phyloP scores from a whole-genome alignment of 2,797 vertebrate species.

The Hydrophis major region DNA sequence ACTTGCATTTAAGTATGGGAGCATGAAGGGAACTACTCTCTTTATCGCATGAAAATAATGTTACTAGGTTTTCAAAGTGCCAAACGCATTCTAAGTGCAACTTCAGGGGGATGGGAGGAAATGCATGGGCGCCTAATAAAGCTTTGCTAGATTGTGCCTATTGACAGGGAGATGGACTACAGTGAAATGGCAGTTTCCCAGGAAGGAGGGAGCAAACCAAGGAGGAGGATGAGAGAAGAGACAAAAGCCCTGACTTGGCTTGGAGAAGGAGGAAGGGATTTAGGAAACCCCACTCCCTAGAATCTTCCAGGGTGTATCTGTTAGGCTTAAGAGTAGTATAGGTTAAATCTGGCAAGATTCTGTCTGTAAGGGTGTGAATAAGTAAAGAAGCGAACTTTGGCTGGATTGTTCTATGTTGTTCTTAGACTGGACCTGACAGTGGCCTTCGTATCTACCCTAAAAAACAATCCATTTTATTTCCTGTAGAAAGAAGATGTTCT shows the following conservation, averaged over 20 bases:
- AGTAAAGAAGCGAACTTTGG: neutral
- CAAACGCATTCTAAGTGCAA: too few relatives aligned
- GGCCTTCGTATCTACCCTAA: neutral
- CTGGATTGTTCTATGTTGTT: neutral
- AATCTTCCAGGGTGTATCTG: neutral
- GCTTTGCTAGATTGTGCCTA: neutral
- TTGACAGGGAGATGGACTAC: neutral
- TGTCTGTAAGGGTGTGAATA: neutral
- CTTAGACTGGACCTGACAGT: neutral
- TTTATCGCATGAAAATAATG: neutral
- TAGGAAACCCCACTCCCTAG: neutral
- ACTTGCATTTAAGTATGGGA: neutral
- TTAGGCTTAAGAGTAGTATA: neutral
- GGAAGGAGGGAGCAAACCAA: neutral
- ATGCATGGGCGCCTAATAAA: neutral
- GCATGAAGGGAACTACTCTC: neutral
- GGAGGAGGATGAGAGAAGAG: neutral
- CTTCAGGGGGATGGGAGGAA: neutral
- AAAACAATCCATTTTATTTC: neutral
- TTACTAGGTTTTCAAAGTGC: neutral
- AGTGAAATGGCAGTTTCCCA: neutral
- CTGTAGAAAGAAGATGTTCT: neutral
- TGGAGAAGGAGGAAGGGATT: neutral
- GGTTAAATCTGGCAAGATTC: neutral
- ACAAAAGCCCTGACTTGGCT: neutral